A percentile compares a stretch with the other conserved stretches of the same genome.
These are phyloP conservation scores for Sciaenops ocellatus DNA, from an alignment of 2,797 vertebrate species.

Conservation along the genomic window DNA sequence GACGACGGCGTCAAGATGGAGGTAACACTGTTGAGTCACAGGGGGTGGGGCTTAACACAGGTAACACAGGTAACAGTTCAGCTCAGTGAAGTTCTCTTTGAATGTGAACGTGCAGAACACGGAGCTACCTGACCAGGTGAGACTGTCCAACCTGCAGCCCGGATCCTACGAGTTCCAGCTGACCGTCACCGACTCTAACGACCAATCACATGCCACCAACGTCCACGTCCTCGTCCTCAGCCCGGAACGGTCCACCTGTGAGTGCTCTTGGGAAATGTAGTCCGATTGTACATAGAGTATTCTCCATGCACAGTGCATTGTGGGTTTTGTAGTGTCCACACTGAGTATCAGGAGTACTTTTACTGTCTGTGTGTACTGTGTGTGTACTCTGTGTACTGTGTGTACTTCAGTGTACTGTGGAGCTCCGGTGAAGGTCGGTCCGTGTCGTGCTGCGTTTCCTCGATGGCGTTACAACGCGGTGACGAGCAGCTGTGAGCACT, in stretches of 20 bases:
- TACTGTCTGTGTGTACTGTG: not conserved
- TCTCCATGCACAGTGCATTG: not conserved
- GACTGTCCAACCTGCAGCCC: slow-evolving; percentile 83
- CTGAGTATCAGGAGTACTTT: too few relatives aligned
- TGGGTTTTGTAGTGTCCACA: not conserved
- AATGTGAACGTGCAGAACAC: slow-evolving; percentile 77
- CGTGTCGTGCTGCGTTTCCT: slow-evolving; percentile 90
- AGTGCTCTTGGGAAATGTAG: slow-evolving; percentile 70
- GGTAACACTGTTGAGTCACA: slow-evolving; percentile 75
- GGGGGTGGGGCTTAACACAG: slow-evolving; percentile 8
- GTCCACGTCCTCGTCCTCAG: slow-evolving; percentile 88
- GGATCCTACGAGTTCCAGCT: slow-evolving; percentile 89
- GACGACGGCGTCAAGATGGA: slow-evolving; percentile 66
- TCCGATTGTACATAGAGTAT: not conserved
- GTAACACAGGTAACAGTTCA: not conserved
- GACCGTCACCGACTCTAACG: slow-evolving; percentile 81
- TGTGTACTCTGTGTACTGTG: not conserved
- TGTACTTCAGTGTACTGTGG: slow-evolving; percentile 86
- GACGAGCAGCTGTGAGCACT: slow-evolving; percentile 78
- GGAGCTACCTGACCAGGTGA: slow-evolving; percentile 77
- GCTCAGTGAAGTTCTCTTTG: not conserved
- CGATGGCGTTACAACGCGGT: slow-evolving; percentile 89
- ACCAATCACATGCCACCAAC: slow-evolving; percentile 72
- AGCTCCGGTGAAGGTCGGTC: slow-evolving; percentile 87
- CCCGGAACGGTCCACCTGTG: slow-evolving; percentile 85